Base-by-base conservation (phyloP, 2,797 vertebrate genomes). In the Smutsia temminckii region DNA sequence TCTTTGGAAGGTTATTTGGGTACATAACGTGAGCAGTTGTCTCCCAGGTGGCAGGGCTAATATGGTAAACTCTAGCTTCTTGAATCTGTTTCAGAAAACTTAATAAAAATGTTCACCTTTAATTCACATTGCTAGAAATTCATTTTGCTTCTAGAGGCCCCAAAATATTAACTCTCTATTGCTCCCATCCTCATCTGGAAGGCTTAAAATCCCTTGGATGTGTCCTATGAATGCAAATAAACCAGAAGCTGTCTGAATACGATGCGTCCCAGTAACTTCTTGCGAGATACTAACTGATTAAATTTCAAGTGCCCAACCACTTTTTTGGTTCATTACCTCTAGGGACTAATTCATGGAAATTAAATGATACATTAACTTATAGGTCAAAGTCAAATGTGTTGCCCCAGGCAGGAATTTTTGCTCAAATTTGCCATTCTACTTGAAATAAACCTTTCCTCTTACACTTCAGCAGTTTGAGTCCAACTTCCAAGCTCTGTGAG, bases 331-430 rank as follows among this genome's bases (percentile, higher is more conserved):
- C 69, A 91, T 94, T 92, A 95, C 29, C 25, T 69, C 74, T 83
- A 40, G 23, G 40, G 79, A 83, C 53, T 83, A 95, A 95, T 95
- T 92, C 81, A 61, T 83, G 69, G 64, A 96, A 93, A 94, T 91
- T 89, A 93, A 95, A 75, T 86, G 78, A 90, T 21, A 91, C 53
- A 91, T 96, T 97, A 94, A 86, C 57, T 79, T 81, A 84, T 34
- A 93, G 69, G 91, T 86, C 74, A 95, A 90, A 85, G 46, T 71
- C 32, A 81, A 91, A 84, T 91, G 34, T n/a, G 27, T 83, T 1
- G 0, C 89, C 23, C n/a, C 1, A 61, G 55, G 89, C 68, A 93
- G 37, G 18, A 72, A 61, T 46, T 95, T 77, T 93, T 83, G 4
- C 59, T 80, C 53, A 85, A 53, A 23, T 78, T 46, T 63, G 23